Evolutionary conservation across 2,888 invertebrate species (phyloP).

Genomic region (Troides helena): DNA sequence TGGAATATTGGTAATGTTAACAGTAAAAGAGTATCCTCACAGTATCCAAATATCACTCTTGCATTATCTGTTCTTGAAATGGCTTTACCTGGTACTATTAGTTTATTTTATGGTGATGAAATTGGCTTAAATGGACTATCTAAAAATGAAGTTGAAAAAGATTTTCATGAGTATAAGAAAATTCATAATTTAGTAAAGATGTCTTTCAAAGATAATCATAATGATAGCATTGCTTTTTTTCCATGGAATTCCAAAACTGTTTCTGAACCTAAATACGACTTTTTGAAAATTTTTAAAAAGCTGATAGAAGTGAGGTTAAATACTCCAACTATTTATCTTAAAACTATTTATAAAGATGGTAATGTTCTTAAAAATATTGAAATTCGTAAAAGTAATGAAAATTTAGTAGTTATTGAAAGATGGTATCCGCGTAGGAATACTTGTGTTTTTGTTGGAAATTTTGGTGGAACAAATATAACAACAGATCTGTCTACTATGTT

Average conservation of each 20-base stretch:
- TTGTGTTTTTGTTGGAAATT: slow-evolving; percentile 87
- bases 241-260: slow-evolving; percentile 83
- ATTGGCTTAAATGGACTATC: slow-evolving; percentile 84
- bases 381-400: slow-evolving; percentile 82
- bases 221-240: slow-evolving; percentile 65
- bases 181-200: slow-evolving; percentile 86
- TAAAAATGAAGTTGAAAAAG: slow-evolving; percentile 74
- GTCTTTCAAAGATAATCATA: slow-evolving; percentile 78
- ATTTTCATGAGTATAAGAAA: slow-evolving; percentile 80
- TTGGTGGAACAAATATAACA: slow-evolving; percentile 80
- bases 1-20: slow-evolving; percentile 88
- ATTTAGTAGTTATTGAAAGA: slow-evolving; percentile 86
- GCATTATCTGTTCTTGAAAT: slow-evolving; percentile 87
- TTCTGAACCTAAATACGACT: slow-evolving; percentile 72
- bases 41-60: slow-evolving; percentile 82
- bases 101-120: slow-evolving; percentile 95
- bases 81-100: slow-evolving; percentile 91
- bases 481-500: slow-evolving; percentile 88
- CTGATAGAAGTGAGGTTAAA: slow-evolving; percentile 81
- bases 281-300: slow-evolving; percentile 77
- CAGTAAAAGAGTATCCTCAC: slow-evolving; percentile 79
- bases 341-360: slow-evolving; percentile 84
- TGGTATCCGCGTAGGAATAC: slow-evolving; percentile 89
- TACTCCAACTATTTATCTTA: slow-evolving; percentile 87
- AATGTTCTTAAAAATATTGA: slow-evolving; percentile 83